Evolutionary conservation across 2,113 vertebrate species (phyloP).

Genomic region (Tragelaphus buxtoni): DNA sequence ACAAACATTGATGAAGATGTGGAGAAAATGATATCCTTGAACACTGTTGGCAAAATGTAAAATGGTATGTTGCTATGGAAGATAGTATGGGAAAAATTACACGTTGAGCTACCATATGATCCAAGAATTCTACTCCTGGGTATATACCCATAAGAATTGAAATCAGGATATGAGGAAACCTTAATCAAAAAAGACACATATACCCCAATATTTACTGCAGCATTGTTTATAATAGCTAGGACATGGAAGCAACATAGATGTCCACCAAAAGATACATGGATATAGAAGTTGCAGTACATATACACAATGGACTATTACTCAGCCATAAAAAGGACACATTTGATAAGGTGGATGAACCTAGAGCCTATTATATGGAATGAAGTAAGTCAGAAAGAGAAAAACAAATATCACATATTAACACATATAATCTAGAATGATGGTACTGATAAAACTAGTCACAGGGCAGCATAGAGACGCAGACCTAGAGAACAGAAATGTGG

Average conservation of each 20-base stretch:
- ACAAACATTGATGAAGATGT: neutral
- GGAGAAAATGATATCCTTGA: neutral
- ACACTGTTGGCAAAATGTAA: neutral
- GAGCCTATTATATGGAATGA: neutral
- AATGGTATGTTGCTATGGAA: neutral
- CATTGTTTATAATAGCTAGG: neutral
- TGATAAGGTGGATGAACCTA: neutral
- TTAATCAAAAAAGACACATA: neutral
- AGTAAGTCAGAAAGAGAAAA: neutral
- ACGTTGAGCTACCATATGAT: neutral
- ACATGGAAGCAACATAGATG: neutral
- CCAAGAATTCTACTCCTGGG: neutral
- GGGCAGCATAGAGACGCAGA: neutral
- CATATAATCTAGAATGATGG: neutral
- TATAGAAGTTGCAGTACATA: neutral
- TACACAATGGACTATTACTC: neutral
- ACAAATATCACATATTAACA: neutral
- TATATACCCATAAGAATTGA: neutral
- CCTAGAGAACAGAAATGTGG: neutral
- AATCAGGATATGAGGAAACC: neutral
- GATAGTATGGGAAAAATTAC: neutral
- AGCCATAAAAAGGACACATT: neutral
- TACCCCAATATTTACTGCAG: neutral
- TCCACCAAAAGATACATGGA: neutral
- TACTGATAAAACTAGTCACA: neutral